Conservation (phyloP, 2,113 vertebrate genomes). For the Alectura lathami region DNA sequence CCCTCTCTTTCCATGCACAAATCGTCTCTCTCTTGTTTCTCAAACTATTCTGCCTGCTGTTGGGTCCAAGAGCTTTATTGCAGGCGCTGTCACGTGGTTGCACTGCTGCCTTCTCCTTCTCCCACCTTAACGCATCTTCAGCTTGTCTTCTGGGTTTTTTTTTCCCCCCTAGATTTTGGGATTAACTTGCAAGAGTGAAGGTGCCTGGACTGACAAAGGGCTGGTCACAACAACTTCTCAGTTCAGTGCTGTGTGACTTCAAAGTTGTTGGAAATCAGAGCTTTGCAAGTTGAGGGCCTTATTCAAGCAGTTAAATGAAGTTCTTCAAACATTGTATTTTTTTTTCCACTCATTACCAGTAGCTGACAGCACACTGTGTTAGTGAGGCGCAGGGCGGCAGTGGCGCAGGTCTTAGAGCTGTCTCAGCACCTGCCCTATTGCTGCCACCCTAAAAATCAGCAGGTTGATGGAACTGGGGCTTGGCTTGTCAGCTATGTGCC, state of each 20-base stretch:
- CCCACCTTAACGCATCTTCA: not conserved
- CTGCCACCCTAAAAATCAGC: not conserved
- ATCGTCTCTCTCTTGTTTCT: not conserved
- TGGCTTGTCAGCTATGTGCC: not conserved
- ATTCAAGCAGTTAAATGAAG: not conserved
- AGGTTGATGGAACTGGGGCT: not conserved
- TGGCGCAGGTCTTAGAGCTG: fast-evolving
- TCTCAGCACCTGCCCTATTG: fast-evolving
- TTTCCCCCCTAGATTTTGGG: not conserved
- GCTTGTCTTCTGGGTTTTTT: fast-evolving
- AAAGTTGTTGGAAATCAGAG: not conserved
- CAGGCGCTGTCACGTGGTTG: not conserved
- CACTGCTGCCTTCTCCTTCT: not conserved
- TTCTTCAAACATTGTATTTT: not conserved
- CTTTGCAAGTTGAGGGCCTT: not conserved
- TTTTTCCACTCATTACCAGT: not conserved
- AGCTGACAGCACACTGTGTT: not conserved
- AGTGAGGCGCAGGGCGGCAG: not conserved
- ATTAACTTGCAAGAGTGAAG: not conserved
- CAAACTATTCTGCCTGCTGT: not conserved
- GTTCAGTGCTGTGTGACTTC: not conserved
- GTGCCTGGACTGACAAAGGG: not conserved
- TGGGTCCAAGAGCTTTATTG: not conserved
- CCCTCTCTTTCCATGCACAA: fast-evolving
- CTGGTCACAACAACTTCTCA: not conserved